Percentiles rank a stretch among this genome's conserved stretches.
Conservation (phyloP, 2,113 vertebrate genomes). For the Hemibagrus wyckioides region DNA sequence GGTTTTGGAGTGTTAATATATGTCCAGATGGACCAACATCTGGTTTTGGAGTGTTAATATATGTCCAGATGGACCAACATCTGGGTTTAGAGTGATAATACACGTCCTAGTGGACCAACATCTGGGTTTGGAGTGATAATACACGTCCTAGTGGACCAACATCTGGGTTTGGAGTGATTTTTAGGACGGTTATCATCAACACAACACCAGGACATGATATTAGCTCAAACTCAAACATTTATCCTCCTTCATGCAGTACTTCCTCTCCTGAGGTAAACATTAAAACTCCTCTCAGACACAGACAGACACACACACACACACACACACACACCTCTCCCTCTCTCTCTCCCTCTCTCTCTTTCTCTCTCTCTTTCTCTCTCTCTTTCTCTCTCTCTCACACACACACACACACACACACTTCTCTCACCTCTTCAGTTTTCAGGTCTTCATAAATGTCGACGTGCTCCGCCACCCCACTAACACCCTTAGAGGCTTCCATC, state of each 20-base stretch:
- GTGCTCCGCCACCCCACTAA: neutral
- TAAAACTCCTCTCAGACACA: neutral
- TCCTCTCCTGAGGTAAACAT: neutral
- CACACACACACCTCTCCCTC: neutral
- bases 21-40: too few species aligned
- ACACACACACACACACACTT: too few species aligned
- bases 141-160: too few species aligned
- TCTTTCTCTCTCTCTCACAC: neutral
- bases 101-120: neutral
- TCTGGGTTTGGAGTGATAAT: neutral
- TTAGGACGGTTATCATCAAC: too few species aligned
- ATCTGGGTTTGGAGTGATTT: too few species aligned
- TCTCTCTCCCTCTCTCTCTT: neutral
- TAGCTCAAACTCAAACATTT: neutral
- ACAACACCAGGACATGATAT: too few species aligned
- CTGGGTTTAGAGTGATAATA: too few species aligned
- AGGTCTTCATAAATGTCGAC: constrained; percentile 11
- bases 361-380: neutral
- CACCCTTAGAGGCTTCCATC: neutral
- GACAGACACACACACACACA: neutral
- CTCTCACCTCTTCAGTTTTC: constrained; percentile 1
- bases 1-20: too few species aligned
- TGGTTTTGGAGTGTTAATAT: too few species aligned
- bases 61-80: too few species aligned
- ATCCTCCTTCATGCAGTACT: neutral